phyloP scores from a whole-genome alignment of 1,140 invertebrate genomes.

The Drosophila hydei region DNA sequence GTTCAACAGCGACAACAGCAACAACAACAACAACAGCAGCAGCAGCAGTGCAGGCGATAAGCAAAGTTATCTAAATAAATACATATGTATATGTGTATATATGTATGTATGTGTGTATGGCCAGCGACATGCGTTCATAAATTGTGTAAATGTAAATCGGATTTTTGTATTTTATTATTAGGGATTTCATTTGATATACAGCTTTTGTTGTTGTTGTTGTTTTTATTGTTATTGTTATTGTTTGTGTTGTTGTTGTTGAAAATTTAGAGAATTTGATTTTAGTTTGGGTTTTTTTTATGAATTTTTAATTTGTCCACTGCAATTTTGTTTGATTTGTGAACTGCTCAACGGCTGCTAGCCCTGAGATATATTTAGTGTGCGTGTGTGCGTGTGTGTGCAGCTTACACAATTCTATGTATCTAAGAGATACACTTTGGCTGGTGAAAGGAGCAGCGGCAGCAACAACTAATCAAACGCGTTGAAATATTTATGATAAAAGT shows the following conservation, averaged over 20 bases:
- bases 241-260: constrained; percentile 9
- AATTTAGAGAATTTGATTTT: constrained; percentile 58
- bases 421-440: constrained; percentile 47
- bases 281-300: constrained; percentile 61
- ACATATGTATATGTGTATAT: neutral
- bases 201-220: constrained; percentile 3
- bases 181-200: constrained; percentile 26
- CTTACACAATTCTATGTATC: constrained; percentile 61
- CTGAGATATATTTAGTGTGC: constrained; percentile 5
- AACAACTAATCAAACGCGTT: constrained; percentile 64
- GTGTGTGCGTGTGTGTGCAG: constrained; percentile 21
- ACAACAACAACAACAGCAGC: constrained; percentile 29
- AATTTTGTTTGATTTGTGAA: constrained; percentile 66
- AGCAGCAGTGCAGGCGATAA: constrained; percentile 15
- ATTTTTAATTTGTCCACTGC: constrained; percentile 71
- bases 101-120: neutral
- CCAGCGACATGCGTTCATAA: constrained; percentile 63
- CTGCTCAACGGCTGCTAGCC: constrained; percentile 13
- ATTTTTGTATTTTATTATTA: constrained; percentile 22
- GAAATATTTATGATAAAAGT: constrained; percentile 76
- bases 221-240: constrained; percentile 2
- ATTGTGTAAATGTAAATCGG: constrained; percentile 73
- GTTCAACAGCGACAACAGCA: constrained; percentile 39
- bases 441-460: constrained; percentile 65
- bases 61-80: constrained; percentile 59